Base-by-base conservation (phyloP, 2,113 vertebrate species). In the Hyperopisus bebe region DNA sequence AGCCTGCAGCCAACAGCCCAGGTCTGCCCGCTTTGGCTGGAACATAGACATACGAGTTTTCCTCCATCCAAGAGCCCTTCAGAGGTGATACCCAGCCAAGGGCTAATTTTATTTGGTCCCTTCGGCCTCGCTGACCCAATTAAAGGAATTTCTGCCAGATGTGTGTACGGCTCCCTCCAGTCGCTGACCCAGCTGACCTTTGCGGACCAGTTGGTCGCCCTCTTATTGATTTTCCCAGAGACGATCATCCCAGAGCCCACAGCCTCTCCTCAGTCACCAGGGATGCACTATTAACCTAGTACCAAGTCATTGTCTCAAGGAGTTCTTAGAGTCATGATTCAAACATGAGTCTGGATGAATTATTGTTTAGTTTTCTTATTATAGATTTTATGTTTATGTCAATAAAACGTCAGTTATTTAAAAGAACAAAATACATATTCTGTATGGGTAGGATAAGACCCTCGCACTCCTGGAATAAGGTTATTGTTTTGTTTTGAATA, bases 71-170 rank as follows among this genome's bases (percentile, higher is more conserved):
- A 4, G 11, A 74, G 70, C 70, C 27, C 3, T 13, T 35, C 19
- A 47, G 82, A 85, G 82, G 17, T n/a, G 46, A 27, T 48, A 85
- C 83, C 24, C 83, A 85, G n/a, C 83, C 19, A 31, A 50, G 21
- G 5, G 44, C 42, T 85, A 5, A 46, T 85, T 4, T 85, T n/a
- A 85, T 85, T 90, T 83, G 55, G 80, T 89, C 80, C 88, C n/a
- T 51, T 44, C 50, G 35, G 70, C 19, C 15, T 31, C 55, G 31
- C 21, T 70, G 84, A 53, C 70, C 77, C 86, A n/a, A 86, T 89
- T 91, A 66, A 92, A 91, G 89, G 84, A 87, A 89, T 55, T 42
- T 89, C 90, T 90, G 88, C 77, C 58, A 66, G 39, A 82, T 21
- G 44, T 89, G n/a, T 35, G 86, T 82, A 31, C 53, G 27, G 15